These are phyloP conservation scores for Orthonevra nobilis DNA, from an alignment of 2,888 invertebrate genomes.

Conservation along the genomic window DNA sequence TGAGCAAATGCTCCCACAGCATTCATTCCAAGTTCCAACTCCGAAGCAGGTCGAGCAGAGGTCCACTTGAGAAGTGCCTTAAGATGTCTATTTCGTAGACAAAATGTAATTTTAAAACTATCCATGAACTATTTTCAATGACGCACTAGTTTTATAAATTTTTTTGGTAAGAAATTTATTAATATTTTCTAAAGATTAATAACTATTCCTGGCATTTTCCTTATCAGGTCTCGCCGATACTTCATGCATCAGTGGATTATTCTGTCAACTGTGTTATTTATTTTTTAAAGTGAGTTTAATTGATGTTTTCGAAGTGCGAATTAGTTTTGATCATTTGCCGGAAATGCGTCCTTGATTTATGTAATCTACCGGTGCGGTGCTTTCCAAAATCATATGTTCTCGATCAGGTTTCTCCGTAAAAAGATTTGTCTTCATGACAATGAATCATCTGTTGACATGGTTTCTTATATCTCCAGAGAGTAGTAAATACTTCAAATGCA, in stretches of 20 bases:
- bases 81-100: background rate
- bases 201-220: background rate
- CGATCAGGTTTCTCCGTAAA: constrained; percentile 5
- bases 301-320: no score
- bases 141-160: background rate
- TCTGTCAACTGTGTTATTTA: background rate
- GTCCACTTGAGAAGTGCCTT: background rate
- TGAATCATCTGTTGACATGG: constrained; percentile 33
- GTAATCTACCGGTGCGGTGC: background rate
- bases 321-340: no score
- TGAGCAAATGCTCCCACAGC: background rate
- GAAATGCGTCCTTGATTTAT: background rate
- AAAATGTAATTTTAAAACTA: background rate
- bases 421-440: background rate
- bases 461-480: background rate
- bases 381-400: background rate
- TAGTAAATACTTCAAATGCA: background rate
- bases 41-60: background rate
- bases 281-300: no score
- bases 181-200: background rate
- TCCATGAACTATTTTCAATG: background rate
- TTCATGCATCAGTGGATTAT: background rate
- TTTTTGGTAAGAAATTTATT: background rate
- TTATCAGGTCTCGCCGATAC: background rate
- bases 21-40: background rate